Conservation (phyloP, 2,797 vertebrate species). For the Xenopus petersii region DNA sequence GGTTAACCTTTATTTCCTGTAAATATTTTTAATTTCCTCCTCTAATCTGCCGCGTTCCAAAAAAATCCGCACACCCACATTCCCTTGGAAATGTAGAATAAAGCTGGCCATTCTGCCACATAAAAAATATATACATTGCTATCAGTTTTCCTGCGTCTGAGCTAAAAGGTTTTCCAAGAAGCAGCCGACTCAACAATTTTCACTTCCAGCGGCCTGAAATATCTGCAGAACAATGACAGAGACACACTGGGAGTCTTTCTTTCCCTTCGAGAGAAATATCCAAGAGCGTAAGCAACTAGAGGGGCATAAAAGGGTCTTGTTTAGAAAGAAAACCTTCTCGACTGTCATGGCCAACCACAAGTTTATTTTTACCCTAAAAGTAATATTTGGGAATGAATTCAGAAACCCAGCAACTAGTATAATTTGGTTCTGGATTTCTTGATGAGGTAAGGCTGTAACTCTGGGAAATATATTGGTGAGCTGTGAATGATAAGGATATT, state of each 20-base stretch:
- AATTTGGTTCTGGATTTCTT: too few species aligned
- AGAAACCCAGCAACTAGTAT: too few species aligned
- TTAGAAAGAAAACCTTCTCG: too few species aligned
- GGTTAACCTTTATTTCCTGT: not conserved
- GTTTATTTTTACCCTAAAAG: too few species aligned
- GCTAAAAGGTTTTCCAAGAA: conserved; percentile 5
- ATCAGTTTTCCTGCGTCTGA: conserved; percentile 9
- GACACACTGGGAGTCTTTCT: not conserved
- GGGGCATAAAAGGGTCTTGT: too few species aligned
- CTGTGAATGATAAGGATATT: too few species aligned
- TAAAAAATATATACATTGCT: conserved; percentile 15
- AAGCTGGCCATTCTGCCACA: not conserved
- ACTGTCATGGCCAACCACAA: too few species aligned
- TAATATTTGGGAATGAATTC: too few species aligned
- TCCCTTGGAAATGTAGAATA: conserved; percentile 7
- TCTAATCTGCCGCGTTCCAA: not conserved
- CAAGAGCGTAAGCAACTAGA: too few species aligned
- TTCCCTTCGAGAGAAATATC: too few species aligned
- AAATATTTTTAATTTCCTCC: not conserved
- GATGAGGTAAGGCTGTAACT: too few species aligned
- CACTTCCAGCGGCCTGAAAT: not conserved
- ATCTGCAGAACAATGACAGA: not conserved
- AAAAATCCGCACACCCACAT: not conserved
- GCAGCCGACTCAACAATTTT: conserved; percentile 8
- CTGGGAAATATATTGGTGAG: too few species aligned